Evolutionary conservation across 2,888 invertebrate genomes (phyloP), one percentile per base, ranked within the genome.

Genomic region (Leptopterna dolabrata): DNA sequence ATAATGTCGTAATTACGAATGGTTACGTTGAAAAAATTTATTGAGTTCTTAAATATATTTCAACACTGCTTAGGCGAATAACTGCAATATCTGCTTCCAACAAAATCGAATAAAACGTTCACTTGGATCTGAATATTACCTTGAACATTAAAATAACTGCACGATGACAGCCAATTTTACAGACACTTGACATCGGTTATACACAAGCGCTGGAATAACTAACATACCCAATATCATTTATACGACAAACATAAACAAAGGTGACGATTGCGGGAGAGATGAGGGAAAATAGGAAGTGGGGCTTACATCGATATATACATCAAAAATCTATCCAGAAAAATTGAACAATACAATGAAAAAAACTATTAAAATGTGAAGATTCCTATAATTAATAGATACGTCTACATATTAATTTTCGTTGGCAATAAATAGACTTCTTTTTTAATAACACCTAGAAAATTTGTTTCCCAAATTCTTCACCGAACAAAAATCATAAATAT

Each of bases 391-490:
- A 19, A 47, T 63, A 63, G 63, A 63, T 63, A 63, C 24, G 63
- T 63, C 63, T 63, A 78, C n/a, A 78, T 29, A 45, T 78, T 43
- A 78, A 29, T 85, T 85, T 87, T 87, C 87, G 87, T 87, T 87
- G 87, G 83, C 76, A 87, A 87, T 84, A 71, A 87, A 87, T 87
- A 70, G 45, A 83, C 41, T 78, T 78, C n/a, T 36, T 76, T 43
- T 45, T 41, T 24, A 78, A 41, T 43, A 45, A 78, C 27, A 78
- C 78, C 36, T 63, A 76, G 83, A 73, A 73, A 51, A 83, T 83
- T 87, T 82, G 87, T 82, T 73, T 87, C 87, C 82, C 76, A 82
- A 73, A 81, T 70, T 47, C 19, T 87, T 87, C 47, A 71, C 73
- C 73, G 43, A 81, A 71, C 70, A 73, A 82, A 82, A 45, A 81